Base-by-base conservation (phyloP, 2,888 invertebrate species). In the Eretmocerus hayati region DNA sequence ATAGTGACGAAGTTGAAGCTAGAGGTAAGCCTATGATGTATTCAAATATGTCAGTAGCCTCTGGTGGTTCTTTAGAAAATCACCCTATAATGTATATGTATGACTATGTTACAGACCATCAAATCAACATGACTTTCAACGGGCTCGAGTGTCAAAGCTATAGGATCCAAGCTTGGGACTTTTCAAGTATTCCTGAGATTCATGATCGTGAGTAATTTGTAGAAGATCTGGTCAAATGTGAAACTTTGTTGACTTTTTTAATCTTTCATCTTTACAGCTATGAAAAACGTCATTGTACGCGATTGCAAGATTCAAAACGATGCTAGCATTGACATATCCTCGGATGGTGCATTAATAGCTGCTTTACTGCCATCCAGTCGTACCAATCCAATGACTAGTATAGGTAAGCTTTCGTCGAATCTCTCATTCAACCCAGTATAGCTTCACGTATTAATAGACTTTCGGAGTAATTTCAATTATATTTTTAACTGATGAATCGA, bases 291-390 rank as follows among this genome's bases (percentile, higher is more conserved):
- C 31, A 84, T 90, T 19, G 89, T 90, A 6, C 77, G 78, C 26
- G 81, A 85, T 59, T 90, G 90, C 69, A 85, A 85, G 65, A 86
- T 91, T 53, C 89, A 90, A 72, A 90, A 90, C 66, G 90, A 90
- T 64, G 89, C 88, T 22, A 88, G 87, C 66, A 85, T 89, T 57
- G 88, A 88, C 65, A 83, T 90, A 59, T 88, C 89, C 11, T 80
- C 81, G 51, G 87, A 90, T 66, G 89, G 89, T 16, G 78, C 81
- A 22, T 74, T 87, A 46, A 72, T 91, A 53, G 89, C 87, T 6
- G 84, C 88, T 1, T 74, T 90, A 53, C 74, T 87, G 21, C 87
- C 87, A 2, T 80, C 84, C 6, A 83, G 82, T 31, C 78, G 85
- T 56, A 75, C 84, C 42, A 81, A 79, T 62, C 79, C 82, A 18